Percentiles rank a stretch among this genome's conserved stretches.
Evolutionary conservation across 2,888 invertebrate genomes (phyloP).

Genomic region (Camptogramma bilineatum): DNA sequence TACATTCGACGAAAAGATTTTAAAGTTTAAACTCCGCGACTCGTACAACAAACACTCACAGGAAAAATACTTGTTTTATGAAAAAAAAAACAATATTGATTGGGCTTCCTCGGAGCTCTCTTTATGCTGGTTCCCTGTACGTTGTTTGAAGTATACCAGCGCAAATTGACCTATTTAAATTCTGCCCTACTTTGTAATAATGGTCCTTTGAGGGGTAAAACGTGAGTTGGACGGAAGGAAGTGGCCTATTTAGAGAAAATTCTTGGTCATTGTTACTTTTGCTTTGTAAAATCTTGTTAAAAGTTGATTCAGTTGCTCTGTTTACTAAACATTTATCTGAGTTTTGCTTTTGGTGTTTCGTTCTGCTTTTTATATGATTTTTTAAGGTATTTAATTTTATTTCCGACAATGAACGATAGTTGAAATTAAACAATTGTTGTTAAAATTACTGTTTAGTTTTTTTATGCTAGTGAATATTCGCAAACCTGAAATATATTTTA

Average conservation of each 20-base stretch:
- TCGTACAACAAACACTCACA: neutral
- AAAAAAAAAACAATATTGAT: constrained; percentile 28
- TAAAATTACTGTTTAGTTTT: too few relatives aligned
- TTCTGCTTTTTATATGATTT: neutral
- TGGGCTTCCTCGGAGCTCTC: constrained; percentile 5
- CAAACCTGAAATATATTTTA: too few relatives aligned
- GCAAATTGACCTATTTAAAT: constrained; percentile 14
- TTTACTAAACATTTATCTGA: neutral
- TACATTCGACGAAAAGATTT: too few relatives aligned
- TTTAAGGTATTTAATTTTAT: neutral
- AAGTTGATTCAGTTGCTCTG: neutral
- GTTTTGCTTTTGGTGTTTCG: neutral
- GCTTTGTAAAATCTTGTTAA: neutral
- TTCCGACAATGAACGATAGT: too few relatives aligned
- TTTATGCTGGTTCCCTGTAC: constrained; percentile 11
- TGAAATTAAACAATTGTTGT: too few relatives aligned
- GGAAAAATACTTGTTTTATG: constrained; percentile 14
- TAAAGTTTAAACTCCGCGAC: neutral
- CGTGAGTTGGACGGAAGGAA: constrained; percentile 5
- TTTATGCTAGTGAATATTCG: too few relatives aligned
- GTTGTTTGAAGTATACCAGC: constrained; percentile 7
- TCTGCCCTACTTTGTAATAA: constrained; percentile 9
- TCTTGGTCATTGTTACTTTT: neutral
- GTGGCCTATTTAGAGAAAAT: neutral
- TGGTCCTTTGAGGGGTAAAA: constrained; percentile 6